Base-by-base conservation (phyloP, 2,113 vertebrate species). In the Paradoxurus hermaphroditus region DNA sequence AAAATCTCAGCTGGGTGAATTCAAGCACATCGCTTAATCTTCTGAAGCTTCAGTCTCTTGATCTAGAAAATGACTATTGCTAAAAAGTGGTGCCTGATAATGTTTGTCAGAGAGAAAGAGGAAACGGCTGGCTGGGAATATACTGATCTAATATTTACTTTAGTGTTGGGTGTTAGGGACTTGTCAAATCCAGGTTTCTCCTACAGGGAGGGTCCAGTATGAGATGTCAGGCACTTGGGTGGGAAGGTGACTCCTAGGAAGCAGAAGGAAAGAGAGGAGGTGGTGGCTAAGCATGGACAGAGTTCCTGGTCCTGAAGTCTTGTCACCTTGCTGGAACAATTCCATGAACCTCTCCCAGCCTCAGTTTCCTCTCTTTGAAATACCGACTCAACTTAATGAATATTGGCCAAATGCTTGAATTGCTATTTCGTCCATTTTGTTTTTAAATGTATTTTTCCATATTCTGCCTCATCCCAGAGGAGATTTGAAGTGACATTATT, bases 401-500 rank as follows among this genome's bases (percentile, higher is more conserved):
- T 59, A 62, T 75, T 86, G 89, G 29, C 41, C n/a, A 81, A 62
- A 81, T 9, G 16, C 53, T 81, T 94, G 41, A 87, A 91, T 56
- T 92, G 34, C 21, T 53, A 88, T 51, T 85, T 94, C 49, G 79
- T 91, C 77, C 67, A 36, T 77, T 92, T 94, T 34, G 86, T 91
- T 94, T 94, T 91, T 41, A 93, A 86, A 67, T 79, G 9, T 56
- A 25, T 77, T 91, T 46, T 97, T 90, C 41, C 29, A 10, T 86
- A 63, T 83, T 46, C 16, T n/a, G 31, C 49, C 70, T 78, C 59
- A 92, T 56, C 68, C 34, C n/a, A 90, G 93, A 89, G 56, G 79
- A 92, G 36, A 92, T 65, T 90, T 92, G 39, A 90, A 15, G 68
- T 65, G n/a, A 9, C 36, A 90, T 73, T 79, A 68, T 23, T 23